Evolutionary conservation across 2,888 invertebrate genomes (phyloP), one percentile per base, ranked within the genome.

Genomic region (Drosophila tanythrix): DNA sequence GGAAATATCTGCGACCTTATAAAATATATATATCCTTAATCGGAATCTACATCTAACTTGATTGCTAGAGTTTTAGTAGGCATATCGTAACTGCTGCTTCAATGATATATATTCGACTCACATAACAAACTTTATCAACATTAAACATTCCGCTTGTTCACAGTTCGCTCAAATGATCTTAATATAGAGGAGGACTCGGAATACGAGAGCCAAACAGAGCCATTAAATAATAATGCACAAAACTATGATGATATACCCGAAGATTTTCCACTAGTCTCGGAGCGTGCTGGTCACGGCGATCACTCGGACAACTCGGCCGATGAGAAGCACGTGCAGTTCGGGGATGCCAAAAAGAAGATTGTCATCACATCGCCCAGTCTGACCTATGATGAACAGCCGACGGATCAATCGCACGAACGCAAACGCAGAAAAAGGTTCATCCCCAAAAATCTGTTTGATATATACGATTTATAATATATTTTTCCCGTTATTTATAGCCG

Each of bases 251-350:
- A 93, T 58, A 92, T 93, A 77, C 93, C 93, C 48, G 93, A 93
- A 63, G 93, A 92, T 80, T 93, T 92, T 70, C 93, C 93, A 55
- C 81, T 93, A 90, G 91, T 94, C 64, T 94, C 94, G 2, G 93
- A 94, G 76, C 92, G 94, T 62, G 93, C 93, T 51, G 93, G 92
- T 55, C 92, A 93, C 90, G 92, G 92, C 43, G 93, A 93, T 77
- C 92, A 93, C 82, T 93, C 93, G 79, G 93, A 93, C 55, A 92
- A 92, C 53, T 93, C 93, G 66, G 89, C 83, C 57, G 93, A 93
- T 65, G 93, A 92, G 64, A 93, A 94, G 80, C 94, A 94, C 79
- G 94, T 94, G 56, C 94, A 94, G 83, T 94, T 94, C 83, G 92
- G 92, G 80, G 91, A 92, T 51, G 88, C 86, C 83, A 92, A 91